A percentile compares a stretch with the other conserved stretches of the same genome.
Conservation (phyloP, 2,888 invertebrate species). For the Epiperipatus broadwayi region DNA sequence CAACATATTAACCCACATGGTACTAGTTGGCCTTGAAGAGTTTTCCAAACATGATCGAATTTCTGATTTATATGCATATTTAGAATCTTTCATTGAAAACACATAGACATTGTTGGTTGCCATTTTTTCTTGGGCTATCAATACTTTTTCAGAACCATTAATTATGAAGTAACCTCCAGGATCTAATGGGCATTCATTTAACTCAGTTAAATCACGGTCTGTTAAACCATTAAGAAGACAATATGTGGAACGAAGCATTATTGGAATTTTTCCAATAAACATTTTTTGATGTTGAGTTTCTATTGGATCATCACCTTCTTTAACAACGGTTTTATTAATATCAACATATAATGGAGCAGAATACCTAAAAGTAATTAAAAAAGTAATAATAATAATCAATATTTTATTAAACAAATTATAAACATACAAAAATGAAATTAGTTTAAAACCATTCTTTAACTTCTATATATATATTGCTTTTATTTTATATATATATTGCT, state of each 20-base stretch:
- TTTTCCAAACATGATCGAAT: constrained; percentile 85
- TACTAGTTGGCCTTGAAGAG: constrained; percentile 79
- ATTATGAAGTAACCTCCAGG: constrained; percentile 99
- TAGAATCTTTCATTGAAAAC: constrained; percentile 99
- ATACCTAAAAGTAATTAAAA: too few species aligned
- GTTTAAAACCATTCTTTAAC: too few species aligned
- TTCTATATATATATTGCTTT: too few species aligned
- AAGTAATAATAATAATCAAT: too few species aligned
- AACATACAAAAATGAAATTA: too few species aligned
- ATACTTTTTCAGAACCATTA: constrained; percentile 91
- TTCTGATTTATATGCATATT: constrained; percentile 96
- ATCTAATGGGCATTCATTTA: constrained; percentile 97
- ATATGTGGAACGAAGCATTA: constrained; percentile 95
- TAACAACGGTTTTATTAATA: constrained; percentile 84
- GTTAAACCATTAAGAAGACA: constrained; percentile 80
- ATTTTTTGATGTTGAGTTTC: constrained; percentile 50
- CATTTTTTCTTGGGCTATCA: constrained; percentile 99
- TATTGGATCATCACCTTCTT: constrained; percentile 70
- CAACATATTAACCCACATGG: constrained; percentile 99
- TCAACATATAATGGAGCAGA: constrained; percentile 97
- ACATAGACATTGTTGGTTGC: constrained; percentile 99
- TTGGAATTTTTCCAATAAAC: constrained; percentile 78
- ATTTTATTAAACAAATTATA: too few species aligned
- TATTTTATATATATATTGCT: too few species aligned
- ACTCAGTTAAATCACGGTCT: constrained; percentile 96